Base-by-base conservation (phyloP, 2,888 invertebrate genomes). In the Parascotia fuliginaria region DNA sequence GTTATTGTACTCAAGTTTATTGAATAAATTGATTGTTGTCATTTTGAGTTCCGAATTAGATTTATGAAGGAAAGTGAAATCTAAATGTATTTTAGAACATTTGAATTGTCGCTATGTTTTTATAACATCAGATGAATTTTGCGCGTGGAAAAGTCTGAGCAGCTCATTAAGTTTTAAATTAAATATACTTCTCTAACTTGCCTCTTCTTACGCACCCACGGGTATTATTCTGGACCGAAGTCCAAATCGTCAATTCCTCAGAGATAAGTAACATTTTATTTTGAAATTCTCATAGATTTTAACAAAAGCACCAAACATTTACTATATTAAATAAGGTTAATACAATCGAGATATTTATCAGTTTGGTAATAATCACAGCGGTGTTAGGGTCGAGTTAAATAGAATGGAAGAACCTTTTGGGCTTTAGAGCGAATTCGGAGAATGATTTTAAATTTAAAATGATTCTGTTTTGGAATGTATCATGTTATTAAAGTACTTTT, bases 321-420 rank as follows among this genome's bases (percentile, higher is more conserved):
- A 29, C 27, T 56, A 55, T 62, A n/a, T n/a, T n/a, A 60, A 60
- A 65, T 65, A 60, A 42, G 62, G 60, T 73, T 69, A 70, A 75
- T 71, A 70, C 68, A 70, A 72, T 71, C 58, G 58, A 60, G 66
- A 67, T 66, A 62, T 64, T 61, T 65, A 59, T 60, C 51, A 55
- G 56, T 19, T 28, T 43, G 28, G 65, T 69, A 67, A 70, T 69
- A 68, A 61, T 60, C 48, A 58, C 60, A 29, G 39, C 31, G 34
- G 39, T 29, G 32, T 37, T 60, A 50, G 60, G 65, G 69, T 59
- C 68, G 68, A 65, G 66, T 74, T 73, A 69, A 78, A 77, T 74
- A 70, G 77, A 64, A 59, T 65, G 75, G 69, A 77, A 79, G 62
- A 70, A 65, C 62, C 61, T 73, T 69, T 65, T 47, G 46, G 50